A percentile compares a stretch with the other conserved stretches of the same genome.
These are phyloP conservation scores for Pocillopora verrucosa DNA, from an alignment of 64 coral and sea anemone species.

Conservation along the genomic window DNA sequence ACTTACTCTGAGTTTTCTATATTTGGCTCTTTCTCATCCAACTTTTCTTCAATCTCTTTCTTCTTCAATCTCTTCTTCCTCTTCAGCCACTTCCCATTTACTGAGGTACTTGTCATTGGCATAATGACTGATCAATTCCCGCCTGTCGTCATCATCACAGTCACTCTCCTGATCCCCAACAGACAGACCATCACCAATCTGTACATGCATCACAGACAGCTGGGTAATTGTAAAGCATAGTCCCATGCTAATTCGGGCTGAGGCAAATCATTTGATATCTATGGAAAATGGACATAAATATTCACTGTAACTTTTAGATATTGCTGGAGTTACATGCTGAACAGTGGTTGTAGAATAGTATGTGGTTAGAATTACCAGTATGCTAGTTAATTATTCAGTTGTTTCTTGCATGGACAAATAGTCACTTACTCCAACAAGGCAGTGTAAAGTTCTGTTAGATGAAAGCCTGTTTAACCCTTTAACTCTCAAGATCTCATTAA, in stretches of 20 bases:
- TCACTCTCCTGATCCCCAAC: slow-evolving; percentile 39
- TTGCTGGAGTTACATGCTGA: not conserved
- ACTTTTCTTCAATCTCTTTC: not conserved
- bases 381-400: no score
- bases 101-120: slow-evolving; percentile 86
- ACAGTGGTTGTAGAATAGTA: no score
- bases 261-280: not conserved
- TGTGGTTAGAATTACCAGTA: no score
- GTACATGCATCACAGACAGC: not conserved
- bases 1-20: not conserved
- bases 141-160: slow-evolving; percentile 64
- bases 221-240: slow-evolving; percentile 1
- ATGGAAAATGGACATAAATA: not conserved
- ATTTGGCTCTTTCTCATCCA: not conserved
- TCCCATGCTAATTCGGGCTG: slow-evolving; percentile 1
- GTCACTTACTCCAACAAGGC: no score
- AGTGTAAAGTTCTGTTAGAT: no score
- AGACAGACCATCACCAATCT: not conserved
- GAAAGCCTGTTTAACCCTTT: no score
- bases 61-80: not conserved
- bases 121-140: slow-evolving; percentile 78
- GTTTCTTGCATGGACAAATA: no score
- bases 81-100: slow-evolving; percentile 53
- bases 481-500: no score
- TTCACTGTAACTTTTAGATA: not conserved